These are phyloP conservation scores for Linnaemya tessellans DNA, from an alignment of 2,888 invertebrate genomes.

Conservation along the genomic window DNA sequence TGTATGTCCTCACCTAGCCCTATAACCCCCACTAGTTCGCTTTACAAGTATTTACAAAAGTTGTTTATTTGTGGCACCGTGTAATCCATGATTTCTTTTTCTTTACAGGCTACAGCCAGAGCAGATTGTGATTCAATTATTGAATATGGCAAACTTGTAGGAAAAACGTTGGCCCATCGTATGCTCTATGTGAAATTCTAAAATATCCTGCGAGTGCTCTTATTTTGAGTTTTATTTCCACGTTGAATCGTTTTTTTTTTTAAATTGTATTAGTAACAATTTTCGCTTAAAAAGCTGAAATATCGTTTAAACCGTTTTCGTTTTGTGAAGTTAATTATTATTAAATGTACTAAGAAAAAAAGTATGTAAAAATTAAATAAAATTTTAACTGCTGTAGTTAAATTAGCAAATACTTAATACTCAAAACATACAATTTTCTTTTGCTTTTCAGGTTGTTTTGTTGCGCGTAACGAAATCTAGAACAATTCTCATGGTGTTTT, in stretches of 20 bases:
- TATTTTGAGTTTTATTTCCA: slow-evolving; percentile 19
- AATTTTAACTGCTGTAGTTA: neutral
- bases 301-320: slow-evolving; percentile 11
- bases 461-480: neutral
- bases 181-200: slow-evolving; percentile 78
- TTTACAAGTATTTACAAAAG: no score
- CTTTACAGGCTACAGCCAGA: slow-evolving; percentile 76
- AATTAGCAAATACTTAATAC: neutral
- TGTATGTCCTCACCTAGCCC: no score
- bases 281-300: slow-evolving; percentile 38
- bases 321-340: slow-evolving; percentile 13
- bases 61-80: no score
- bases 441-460: neutral
- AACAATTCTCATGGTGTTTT: neutral
- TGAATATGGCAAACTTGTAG: slow-evolving; percentile 81
- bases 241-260: neutral
- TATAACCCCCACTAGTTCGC: no score
- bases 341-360: neutral
- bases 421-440: neutral
- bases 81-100: slow-evolving; percentile 16
- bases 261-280: slow-evolving; percentile 12
- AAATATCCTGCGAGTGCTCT: neutral
- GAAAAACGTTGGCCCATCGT: slow-evolving; percentile 80
- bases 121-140: slow-evolving; percentile 77
- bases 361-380: neutral